Conservation (phyloP, 2,888 invertebrate species). For the Geophilus truncorum region DNA sequence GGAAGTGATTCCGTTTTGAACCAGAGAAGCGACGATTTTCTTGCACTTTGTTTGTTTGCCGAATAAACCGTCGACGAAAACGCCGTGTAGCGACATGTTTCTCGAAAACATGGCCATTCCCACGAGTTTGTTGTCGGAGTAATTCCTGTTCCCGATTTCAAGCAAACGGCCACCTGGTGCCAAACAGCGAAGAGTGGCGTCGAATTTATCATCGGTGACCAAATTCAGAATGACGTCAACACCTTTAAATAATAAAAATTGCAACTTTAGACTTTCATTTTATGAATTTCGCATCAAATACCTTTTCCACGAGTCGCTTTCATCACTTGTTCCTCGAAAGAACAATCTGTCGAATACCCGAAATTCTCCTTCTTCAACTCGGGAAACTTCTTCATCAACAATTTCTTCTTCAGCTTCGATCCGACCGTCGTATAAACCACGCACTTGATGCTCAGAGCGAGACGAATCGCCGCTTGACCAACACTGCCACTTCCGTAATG, state of each 20-base stretch:
- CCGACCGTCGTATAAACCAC: constrained; percentile 89
- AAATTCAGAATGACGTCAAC: constrained; percentile 95
- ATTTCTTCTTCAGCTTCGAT: constrained; percentile 52
- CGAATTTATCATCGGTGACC: constrained; percentile 88
- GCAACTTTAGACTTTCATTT: no score
- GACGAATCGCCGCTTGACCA: constrained; percentile 92
- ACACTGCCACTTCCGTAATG: constrained; percentile 96
- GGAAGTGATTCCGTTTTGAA: constrained; percentile 74
- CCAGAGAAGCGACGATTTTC: constrained; percentile 66
- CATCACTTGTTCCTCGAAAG: constrained; percentile 85
- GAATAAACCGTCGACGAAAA: constrained; percentile 88
- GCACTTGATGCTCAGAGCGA: constrained; percentile 84
- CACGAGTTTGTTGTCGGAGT: constrained; percentile 74
- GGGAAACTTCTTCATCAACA: background rate
- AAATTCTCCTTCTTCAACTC: constrained; percentile 70
- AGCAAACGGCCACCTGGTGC: constrained; percentile 90
- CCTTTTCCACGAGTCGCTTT: constrained; percentile 67
- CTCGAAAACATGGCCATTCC: constrained; percentile 95
- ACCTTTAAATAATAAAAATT: constrained; percentile 56
- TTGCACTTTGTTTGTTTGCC: constrained; percentile 65
- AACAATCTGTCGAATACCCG: constrained; percentile 83
- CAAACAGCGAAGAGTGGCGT: constrained; percentile 86
- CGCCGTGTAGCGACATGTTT: constrained; percentile 95
- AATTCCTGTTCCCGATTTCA: constrained; percentile 96
- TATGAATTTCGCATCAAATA: no score